Conservation (phyloP, 2,797 vertebrate genomes). For the Sparus aurata region DNA sequence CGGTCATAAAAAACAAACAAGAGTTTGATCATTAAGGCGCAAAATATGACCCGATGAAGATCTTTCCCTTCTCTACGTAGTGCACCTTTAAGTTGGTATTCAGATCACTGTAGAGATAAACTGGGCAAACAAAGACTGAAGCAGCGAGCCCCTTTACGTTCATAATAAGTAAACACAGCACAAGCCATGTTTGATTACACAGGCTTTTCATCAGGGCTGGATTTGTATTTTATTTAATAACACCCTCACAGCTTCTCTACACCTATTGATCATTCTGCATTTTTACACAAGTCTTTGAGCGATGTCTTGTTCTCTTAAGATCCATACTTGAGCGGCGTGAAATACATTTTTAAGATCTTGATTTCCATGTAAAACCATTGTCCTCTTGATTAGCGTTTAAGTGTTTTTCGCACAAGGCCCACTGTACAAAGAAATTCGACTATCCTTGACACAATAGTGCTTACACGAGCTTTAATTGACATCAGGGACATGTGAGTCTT, state of each 20-base stretch:
- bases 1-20: too few relatives aligned
- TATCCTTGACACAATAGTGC: not conserved
- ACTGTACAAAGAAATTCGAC: not conserved
- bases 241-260: not conserved
- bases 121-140: constrained; percentile 14
- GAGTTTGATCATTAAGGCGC: too few relatives aligned
- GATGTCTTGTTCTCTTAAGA: not conserved
- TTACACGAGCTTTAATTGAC: not conserved
- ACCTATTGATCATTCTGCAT: not conserved
- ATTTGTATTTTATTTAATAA: not conserved
- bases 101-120: constrained; percentile 7
- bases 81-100: not conserved
- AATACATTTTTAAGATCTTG: not conserved
- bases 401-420: not conserved
- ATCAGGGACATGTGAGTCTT: constrained; percentile 5
- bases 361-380: not conserved
- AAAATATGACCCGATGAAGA: too few relatives aligned
- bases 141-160: not conserved
- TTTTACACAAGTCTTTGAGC: not conserved
- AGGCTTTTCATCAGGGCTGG: not conserved
- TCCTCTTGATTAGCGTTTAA: not conserved
- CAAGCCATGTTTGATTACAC: not conserved
- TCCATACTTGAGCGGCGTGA: not conserved
- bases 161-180: not conserved
- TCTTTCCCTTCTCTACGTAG: too few relatives aligned